These are phyloP conservation scores for Microtus pennsylvanicus DNA, from an alignment of 2,113 vertebrate genomes.

Conservation along the genomic window DNA sequence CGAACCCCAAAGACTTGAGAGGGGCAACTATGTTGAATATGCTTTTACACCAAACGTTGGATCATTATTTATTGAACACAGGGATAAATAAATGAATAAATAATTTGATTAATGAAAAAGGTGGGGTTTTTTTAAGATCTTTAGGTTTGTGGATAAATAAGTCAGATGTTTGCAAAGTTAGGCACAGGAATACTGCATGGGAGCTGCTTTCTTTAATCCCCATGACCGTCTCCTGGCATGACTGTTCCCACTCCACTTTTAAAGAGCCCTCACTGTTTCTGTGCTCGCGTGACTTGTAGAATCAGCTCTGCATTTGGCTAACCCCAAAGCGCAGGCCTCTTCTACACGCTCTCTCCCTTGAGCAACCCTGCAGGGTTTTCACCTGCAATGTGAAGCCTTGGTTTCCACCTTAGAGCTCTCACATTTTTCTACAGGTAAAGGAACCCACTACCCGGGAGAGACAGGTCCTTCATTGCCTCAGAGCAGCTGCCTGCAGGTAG, in stretches of 20 bases:
- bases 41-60: not conserved
- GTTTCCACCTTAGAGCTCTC: not conserved
- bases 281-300: not conserved
- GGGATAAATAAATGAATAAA: not conserved
- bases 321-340: not conserved
- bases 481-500: constrained; percentile 26
- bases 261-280: not conserved
- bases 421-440: constrained; percentile 20
- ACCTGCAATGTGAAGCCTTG: not conserved
- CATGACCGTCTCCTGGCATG: not conserved
- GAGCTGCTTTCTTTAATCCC: not conserved
- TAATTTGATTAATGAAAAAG: not conserved
- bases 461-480: not conserved
- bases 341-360: not conserved
- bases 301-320: not conserved
- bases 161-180: not conserved
- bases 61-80: constrained; percentile 12
- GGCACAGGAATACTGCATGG: not conserved
- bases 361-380: not conserved
- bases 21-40: not conserved
- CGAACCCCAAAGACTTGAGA: not conserved
- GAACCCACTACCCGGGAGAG: not conserved
- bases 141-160: not conserved
- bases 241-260: not conserved
- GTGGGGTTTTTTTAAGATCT: not conserved